Conservation (phyloP, 2,113 vertebrate species). For the Bucco capensis region DNA sequence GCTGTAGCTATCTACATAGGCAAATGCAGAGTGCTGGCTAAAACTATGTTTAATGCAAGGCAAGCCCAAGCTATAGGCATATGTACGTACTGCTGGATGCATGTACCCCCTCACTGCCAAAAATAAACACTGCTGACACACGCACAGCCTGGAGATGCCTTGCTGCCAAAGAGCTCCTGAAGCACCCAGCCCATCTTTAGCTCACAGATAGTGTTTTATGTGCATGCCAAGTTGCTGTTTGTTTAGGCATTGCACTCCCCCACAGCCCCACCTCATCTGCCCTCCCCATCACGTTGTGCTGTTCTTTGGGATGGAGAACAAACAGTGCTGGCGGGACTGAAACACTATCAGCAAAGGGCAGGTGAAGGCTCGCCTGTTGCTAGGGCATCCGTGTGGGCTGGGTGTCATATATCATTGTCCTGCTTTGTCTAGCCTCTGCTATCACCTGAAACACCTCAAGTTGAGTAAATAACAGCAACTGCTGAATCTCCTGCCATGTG, state of each 20-base stretch:
- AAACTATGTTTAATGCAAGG: neutral
- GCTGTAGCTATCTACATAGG: neutral
- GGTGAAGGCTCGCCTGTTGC: conserved; percentile 87
- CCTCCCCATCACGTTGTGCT: neutral
- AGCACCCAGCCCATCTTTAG: neutral
- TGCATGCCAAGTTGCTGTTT: conserved; percentile 14
- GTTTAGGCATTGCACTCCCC: neutral
- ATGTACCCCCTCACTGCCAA: neutral
- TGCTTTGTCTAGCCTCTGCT: conserved; percentile 78
- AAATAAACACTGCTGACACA: neutral
- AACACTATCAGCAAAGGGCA: conserved; percentile 78
- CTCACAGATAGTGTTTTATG: neutral
- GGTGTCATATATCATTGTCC: conserved; percentile 75
- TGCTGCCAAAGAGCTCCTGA: neutral
- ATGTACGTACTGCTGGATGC: neutral
- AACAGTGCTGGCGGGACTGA: conserved; percentile 73
- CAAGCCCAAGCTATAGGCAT: neutral
- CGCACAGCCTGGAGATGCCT: neutral
- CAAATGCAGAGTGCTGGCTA: neutral
- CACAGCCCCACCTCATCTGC: neutral
- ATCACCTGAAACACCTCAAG: conserved; percentile 77
- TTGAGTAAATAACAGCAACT: conserved; percentile 85
- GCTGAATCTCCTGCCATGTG: conserved; percentile 72
- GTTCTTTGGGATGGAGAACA: conserved; percentile 55
- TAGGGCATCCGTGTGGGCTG: conserved; percentile 66